phyloP scores from a whole-genome alignment of 2,888 invertebrate genomes.

The Melanophora roralis region DNA sequence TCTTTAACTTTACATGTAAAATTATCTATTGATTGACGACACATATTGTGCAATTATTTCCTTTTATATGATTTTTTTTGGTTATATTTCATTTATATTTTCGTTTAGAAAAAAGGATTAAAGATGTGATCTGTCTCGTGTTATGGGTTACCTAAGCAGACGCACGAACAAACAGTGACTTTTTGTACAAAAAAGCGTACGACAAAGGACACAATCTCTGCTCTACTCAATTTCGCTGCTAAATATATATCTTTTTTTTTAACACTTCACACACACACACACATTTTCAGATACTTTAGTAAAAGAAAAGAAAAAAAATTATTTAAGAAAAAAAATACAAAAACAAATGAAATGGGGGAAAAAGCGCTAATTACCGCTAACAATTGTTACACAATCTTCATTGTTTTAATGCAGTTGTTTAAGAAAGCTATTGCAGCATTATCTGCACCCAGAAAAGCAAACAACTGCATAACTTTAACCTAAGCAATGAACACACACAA shows the following conservation, averaged over 20 bases:
- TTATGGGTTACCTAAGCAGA: no score
- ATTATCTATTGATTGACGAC: no score
- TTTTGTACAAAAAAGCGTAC: no score
- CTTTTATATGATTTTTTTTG: no score
- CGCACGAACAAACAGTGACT: no score
- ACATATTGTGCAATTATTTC: no score
- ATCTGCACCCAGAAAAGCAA: background rate
- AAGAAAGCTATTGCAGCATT: slow-evolving; percentile 8
- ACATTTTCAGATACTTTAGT: background rate
- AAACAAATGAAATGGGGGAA: slow-evolving; percentile 13
- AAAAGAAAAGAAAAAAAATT: slow-evolving; percentile 1
- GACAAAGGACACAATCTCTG: no score
- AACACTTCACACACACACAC: background rate
- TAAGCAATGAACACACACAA: background rate
- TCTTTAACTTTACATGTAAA: no score
- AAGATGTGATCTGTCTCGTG: no score
- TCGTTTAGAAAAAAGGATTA: no score
- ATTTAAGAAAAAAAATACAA: background rate
- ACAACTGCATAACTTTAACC: slow-evolving; percentile 22
- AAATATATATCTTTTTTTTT: background rate
- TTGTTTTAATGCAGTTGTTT: slow-evolving; percentile 53
- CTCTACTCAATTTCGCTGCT: background rate
- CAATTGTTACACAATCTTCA: slow-evolving; percentile 57
- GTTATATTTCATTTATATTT: no score
- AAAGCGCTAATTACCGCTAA: slow-evolving; percentile 61